These are phyloP conservation scores for Uloborus diversus DNA, from an alignment of 1,140 invertebrate species.

Conservation along the genomic window DNA sequence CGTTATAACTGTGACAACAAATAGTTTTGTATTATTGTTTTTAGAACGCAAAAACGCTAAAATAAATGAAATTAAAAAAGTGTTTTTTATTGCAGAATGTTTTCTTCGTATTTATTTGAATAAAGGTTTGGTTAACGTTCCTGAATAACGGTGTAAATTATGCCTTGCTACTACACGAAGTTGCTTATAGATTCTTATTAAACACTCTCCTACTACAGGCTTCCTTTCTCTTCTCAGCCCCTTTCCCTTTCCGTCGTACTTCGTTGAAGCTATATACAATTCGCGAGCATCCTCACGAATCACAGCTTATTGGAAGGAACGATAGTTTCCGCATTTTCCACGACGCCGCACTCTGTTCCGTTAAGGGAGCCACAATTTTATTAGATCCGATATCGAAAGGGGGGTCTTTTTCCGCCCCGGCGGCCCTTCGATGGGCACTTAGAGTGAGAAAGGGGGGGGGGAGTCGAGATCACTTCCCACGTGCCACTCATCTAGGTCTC, in stretches of 20 bases:
- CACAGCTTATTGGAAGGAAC: neutral
- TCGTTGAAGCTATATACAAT: neutral
- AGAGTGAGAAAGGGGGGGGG: neutral
- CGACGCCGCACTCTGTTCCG: neutral
- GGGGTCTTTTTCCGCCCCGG: constrained; percentile 6
- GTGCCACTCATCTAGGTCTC: constrained; percentile 22
- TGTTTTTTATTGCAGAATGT: too few relatives aligned
- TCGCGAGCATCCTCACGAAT: neutral
- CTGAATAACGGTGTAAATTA: too few relatives aligned
- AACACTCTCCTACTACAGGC: too few relatives aligned
- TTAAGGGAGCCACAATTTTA: constrained; percentile 39
- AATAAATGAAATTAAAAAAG: too few relatives aligned
- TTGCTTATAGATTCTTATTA: too few relatives aligned
- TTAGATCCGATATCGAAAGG: constrained; percentile 47
- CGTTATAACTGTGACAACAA: too few relatives aligned
- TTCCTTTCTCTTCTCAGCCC: too few relatives aligned
- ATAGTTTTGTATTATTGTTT: too few relatives aligned
- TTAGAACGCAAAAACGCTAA: too few relatives aligned
- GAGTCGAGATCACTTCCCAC: constrained; percentile 1
- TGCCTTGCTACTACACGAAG: too few relatives aligned
- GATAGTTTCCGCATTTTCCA: constrained; percentile 28
- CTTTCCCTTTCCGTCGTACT: neutral
- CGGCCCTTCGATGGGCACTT: constrained; percentile 26
- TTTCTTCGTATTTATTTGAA: too few relatives aligned
- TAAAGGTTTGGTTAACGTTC: too few relatives aligned